Conservation (phyloP, 1,140 invertebrate species). For the Hirudo medicinalis region DNA sequence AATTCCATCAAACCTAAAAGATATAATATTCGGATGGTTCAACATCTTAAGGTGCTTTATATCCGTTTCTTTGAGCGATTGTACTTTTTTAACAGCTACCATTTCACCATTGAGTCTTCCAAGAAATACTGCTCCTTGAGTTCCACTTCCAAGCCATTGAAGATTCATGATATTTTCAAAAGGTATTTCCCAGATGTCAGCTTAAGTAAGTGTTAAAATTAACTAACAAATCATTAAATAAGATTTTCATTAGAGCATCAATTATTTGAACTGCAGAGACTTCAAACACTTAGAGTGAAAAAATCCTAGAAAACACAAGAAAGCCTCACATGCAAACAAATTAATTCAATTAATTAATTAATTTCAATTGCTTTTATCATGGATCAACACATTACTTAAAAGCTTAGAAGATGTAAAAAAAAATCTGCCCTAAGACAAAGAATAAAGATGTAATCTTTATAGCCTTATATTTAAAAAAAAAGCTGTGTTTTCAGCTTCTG, state of each 20-base stretch:
- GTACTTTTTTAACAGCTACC: conserved; percentile 91
- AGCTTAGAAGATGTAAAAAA: background rate
- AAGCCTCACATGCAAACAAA: background rate
- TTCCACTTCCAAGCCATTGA: conserved; percentile 83
- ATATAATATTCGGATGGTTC: conserved; percentile 89
- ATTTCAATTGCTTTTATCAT: background rate
- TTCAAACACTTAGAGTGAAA: background rate
- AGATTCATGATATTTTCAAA: conserved; percentile 82
- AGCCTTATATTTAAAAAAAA: no score
- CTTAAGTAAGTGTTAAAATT: background rate
- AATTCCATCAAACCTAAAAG: conserved; percentile 59
- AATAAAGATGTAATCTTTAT: no score
- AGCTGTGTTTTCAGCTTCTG: no score
- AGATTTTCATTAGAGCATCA: no score
- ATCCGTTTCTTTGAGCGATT: conserved; percentile 81
- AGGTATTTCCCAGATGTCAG: conserved; percentile 70
- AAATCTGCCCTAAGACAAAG: no score
- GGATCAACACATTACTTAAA: background rate
- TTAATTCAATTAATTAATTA: no score
- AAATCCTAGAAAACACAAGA: background rate
- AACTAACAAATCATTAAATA: no score
- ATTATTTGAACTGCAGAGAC: no score
- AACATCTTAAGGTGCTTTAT: conserved; percentile 83
- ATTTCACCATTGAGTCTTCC: conserved; percentile 54
- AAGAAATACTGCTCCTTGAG: conserved; percentile 87